A percentile compares a stretch with the other conserved stretches of the same genome.
phyloP scores from a whole-genome alignment of 1,140 invertebrate genomes.

The Meloidogyne exigua region DNA sequence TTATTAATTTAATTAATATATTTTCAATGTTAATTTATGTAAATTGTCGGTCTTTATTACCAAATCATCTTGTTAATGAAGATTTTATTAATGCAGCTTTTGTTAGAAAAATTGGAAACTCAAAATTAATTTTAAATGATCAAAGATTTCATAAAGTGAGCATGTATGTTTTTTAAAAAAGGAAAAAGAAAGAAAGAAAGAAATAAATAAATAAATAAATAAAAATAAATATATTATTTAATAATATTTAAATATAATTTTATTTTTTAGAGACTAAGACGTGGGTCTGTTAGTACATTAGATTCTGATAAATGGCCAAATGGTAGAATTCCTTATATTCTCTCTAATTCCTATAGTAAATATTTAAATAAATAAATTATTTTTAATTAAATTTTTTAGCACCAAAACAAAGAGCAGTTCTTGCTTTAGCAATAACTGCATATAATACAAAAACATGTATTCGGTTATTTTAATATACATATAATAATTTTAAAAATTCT shows the following conservation, averaged over 20 bases:
- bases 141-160: conserved; percentile 44
- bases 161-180: conserved; percentile 17
- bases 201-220: background rate
- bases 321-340: conserved; percentile 58
- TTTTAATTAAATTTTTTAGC: conserved; percentile 43
- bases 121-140: conserved; percentile 36
- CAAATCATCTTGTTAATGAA: conserved; percentile 27
- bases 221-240: background rate
- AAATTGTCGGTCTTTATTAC: conserved; percentile 19
- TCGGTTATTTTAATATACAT: conserved; percentile 15
- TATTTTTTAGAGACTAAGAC: conserved; percentile 29
- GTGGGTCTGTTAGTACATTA: conserved; percentile 55
- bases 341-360: conserved; percentile 61
- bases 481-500: background rate
- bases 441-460: conserved; percentile 61
- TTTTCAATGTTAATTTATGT: background rate
- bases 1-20: background rate
- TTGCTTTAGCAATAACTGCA: conserved; percentile 54
- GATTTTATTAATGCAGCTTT: conserved; percentile 39
- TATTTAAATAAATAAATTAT: background rate
- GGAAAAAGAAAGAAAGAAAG: background rate
- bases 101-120: conserved; percentile 24
- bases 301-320: conserved; percentile 63
- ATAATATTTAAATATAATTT: background rate
- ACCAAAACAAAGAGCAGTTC: conserved; percentile 50